Evolutionary conservation across 2,888 invertebrate genomes (phyloP).

Genomic region (Andrena dorsata): DNA sequence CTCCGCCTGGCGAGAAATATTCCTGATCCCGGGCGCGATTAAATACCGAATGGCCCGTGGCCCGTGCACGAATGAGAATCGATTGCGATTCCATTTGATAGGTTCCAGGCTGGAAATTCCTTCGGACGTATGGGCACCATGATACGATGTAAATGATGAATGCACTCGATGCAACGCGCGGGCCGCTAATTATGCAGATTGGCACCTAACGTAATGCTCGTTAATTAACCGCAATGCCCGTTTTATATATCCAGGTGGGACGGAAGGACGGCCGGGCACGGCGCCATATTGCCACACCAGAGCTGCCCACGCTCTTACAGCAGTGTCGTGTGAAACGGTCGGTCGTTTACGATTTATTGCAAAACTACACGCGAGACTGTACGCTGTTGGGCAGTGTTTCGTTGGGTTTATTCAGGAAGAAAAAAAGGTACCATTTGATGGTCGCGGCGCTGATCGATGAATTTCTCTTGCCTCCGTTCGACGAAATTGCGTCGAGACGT

Average conservation of each 20-base stretch:
- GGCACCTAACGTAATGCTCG: conserved; percentile 78
- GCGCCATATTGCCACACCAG: conserved; percentile 71
- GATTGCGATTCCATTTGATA: neutral
- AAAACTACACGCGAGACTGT: conserved; percentile 46
- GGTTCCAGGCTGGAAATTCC: conserved; percentile 7
- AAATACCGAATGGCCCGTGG: neutral
- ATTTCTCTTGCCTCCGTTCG: neutral
- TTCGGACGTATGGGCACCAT: conserved; percentile 11
- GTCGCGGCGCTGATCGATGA: neutral
- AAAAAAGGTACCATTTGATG: neutral
- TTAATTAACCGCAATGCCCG: conserved; percentile 80
- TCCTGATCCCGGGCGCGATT: conserved; percentile 10
- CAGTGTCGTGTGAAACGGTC: conserved; percentile 63
- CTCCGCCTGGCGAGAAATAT: conserved; percentile 7
- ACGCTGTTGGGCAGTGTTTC: neutral
- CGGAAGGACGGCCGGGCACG: conserved; percentile 75
- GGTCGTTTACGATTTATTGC: conserved; percentile 63
- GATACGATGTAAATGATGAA: conserved; percentile 72
- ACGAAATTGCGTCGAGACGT: neutral
- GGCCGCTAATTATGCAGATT: conserved; percentile 80
- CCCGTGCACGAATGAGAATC: neutral
- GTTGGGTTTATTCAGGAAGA: neutral
- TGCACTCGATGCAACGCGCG: conserved; percentile 69
- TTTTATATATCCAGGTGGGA: conserved; percentile 73
- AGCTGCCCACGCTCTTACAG: conserved; percentile 60